Evolutionary conservation across 1,140 invertebrate genomes (phyloP), one percentile per base, ranked within the genome.

Genomic region (Hylaeus volcanicus): DNA sequence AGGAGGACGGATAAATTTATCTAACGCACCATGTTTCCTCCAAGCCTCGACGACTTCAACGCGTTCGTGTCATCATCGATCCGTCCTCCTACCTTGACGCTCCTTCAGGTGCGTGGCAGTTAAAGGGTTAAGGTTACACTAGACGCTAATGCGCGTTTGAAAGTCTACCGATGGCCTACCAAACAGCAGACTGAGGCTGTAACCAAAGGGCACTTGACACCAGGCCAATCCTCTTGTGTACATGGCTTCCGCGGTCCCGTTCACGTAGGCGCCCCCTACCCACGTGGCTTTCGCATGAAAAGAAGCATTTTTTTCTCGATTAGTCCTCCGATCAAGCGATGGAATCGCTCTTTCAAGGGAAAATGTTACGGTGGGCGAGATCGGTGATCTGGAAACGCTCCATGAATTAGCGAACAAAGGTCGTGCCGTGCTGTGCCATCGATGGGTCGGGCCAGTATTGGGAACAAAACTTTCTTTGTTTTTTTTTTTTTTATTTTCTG

Each of bases 261-360:
- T 97, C 79, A 97, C 96, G 90, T 97, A 97, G 39, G 96, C 96
- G 60, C 97, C 97, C 43, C 97, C 97, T 12, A 97, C 96, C 96
- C 96, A 97, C 58, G 96, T 97, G 41, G 96, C 96, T 96, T 26
- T 89, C 5, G 91, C 51, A 70, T 63, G 76, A 14, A 75, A 58
- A 79, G 60, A 0, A 73, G 2, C 14, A 15, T 55, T 65, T 37
- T 37, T 61, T 37, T 61, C 51, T 48, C 51, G 60, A 79, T 79
- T 79, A 79, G 58, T 79, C 51, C 66, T 26, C n/a, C 75, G 56
- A 43, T 43, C n/a, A 15, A 71, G 60, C 60, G 43, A 14, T 60
- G 56, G 14, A 65, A 79, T 79, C 70, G 77, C 77, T 73, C 77
- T 79, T 79, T 79, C 70, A 14, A 55, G 61, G 53, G 60, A 58